Percentiles rank a stretch among this genome's conserved stretches.
Evolutionary conservation across 2,113 vertebrate genomes (phyloP).

Genomic region (Electrona antarctica): DNA sequence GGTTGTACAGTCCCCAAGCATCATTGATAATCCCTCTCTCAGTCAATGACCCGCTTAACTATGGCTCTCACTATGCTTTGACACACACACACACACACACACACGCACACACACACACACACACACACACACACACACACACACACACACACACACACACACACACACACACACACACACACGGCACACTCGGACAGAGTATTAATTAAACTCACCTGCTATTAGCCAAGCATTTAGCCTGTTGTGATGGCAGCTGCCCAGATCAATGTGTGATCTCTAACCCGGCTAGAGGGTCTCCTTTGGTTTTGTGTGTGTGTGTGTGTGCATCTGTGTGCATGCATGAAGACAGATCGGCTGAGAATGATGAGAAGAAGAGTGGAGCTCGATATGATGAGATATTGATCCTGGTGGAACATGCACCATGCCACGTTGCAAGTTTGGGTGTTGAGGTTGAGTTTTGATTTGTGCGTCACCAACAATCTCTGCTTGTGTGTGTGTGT

Average conservation of each 20-base stretch:
- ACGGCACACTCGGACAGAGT: not conserved
- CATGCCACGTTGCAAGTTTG: conserved; percentile 12
- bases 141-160: conserved; percentile 24
- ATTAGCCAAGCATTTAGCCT: conserved; percentile 27
- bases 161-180: conserved; percentile 2
- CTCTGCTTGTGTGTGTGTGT: not conserved
- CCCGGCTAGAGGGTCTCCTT: too few species aligned
- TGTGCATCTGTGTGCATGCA: too few species aligned
- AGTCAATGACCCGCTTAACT: conserved; percentile 70
- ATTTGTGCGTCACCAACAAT: not conserved
- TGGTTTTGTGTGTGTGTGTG: conserved; percentile 3
- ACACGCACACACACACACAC: conserved; percentile 24
- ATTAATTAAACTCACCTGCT: conserved; percentile 28
- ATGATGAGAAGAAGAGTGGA: conserved; percentile 18
- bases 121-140: conserved; percentile 23
- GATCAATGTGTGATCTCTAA: conserved; percentile 26
- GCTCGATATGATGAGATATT: conserved; percentile 45
- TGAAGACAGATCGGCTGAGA: too few species aligned
- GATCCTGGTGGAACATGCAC: conserved; percentile 40
- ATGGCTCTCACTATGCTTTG: conserved; percentile 32
- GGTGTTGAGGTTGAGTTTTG: not conserved
- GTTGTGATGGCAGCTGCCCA: conserved; percentile 38
- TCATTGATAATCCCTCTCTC: conserved; percentile 61
- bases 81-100: conserved; percentile 25
- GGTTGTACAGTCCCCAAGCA: conserved; percentile 41